Evolutionary conservation across 2,797 vertebrate genomes (phyloP), one percentile per base, ranked within the genome.

Genomic region (Sitta carolinensis): DNA sequence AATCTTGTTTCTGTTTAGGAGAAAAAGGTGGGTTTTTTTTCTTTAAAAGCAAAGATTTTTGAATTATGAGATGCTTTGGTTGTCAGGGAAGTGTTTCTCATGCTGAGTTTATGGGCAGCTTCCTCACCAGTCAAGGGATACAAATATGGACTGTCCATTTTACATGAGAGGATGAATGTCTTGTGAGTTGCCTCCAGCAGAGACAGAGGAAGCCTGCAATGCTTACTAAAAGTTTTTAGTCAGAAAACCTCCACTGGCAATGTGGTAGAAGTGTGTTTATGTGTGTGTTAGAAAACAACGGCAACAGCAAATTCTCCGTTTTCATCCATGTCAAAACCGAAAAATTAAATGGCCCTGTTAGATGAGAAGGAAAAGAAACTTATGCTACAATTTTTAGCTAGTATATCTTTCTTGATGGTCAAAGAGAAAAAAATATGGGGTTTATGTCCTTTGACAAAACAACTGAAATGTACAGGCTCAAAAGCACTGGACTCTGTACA

Each of bases 301-400:
- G 12, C 7, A 63, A 17, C 2, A 43, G 29, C 17, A 89, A 57
- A 43, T 52, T 32, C 7, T 70, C 55, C 0, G 2, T 38, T 73
- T 55, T 79, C 0, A 0, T 36, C 32, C 16, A 12, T 40, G 18
- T 21, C 15, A 76, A 77, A 76, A 16, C 0, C 0, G 4, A 6
- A 45, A 79, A 68, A 32, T 22, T 54, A 69, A 54, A 82, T 16
- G 3, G 17, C 8, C 7, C 6, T 42, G 1, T 52, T 62, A 50
- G 23, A 63, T 16, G 18, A 57, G 34, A 68, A 66, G 4, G 7
- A 30, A 73, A 81, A 45, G 3, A 11, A 79, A 45, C 2, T 42
- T 12, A 9, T 15, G 30, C 26, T 9, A 34, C 4, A 16, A 67
- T 30, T 59, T 86, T 87, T 47, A 72, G 12, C 29, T 47, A 26